Conservation (phyloP, 1,140 invertebrate species). For the Drosophila ogumai region DNA sequence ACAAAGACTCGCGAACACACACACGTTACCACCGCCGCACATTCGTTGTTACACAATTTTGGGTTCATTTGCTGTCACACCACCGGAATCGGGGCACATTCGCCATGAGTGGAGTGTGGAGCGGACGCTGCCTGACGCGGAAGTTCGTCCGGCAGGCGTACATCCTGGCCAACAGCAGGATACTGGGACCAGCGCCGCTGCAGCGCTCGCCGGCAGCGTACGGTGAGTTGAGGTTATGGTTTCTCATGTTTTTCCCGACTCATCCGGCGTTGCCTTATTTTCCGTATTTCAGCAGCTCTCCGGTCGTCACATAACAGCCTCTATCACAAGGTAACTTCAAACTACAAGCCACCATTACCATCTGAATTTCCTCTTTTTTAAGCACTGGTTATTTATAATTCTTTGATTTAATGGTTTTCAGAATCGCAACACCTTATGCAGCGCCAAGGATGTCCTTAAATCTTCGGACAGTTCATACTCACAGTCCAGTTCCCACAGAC, state of each 20-base stretch:
- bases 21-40: slow-evolving; percentile 22
- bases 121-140: slow-evolving; percentile 54
- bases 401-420: background rate
- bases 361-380: background rate
- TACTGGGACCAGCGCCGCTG: slow-evolving; percentile 28
- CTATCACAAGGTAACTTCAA: slow-evolving; percentile 76
- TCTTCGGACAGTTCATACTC: slow-evolving; percentile 49
- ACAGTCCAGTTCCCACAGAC: slow-evolving; percentile 2
- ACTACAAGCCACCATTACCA: slow-evolving; percentile 35
- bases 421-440: slow-evolving; percentile 12
- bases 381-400: background rate
- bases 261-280: background rate
- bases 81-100: slow-evolving; percentile 26
- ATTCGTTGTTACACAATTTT: slow-evolving; percentile 60
- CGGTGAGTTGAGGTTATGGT: slow-evolving; percentile 56
- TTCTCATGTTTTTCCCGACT: slow-evolving; percentile 13
- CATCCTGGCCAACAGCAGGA: slow-evolving; percentile 61
- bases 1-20: slow-evolving; percentile 27
- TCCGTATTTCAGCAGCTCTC: slow-evolving; percentile 33
- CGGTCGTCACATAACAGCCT: slow-evolving; percentile 67
- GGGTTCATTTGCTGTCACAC: slow-evolving; percentile 25
- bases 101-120: slow-evolving; percentile 72
- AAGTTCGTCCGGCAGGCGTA: slow-evolving; percentile 73
- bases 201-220: slow-evolving; percentile 27
- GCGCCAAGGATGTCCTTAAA: slow-evolving; percentile 59